Conservation (phyloP, 2,113 vertebrate genomes). For the Eira barbara region DNA sequence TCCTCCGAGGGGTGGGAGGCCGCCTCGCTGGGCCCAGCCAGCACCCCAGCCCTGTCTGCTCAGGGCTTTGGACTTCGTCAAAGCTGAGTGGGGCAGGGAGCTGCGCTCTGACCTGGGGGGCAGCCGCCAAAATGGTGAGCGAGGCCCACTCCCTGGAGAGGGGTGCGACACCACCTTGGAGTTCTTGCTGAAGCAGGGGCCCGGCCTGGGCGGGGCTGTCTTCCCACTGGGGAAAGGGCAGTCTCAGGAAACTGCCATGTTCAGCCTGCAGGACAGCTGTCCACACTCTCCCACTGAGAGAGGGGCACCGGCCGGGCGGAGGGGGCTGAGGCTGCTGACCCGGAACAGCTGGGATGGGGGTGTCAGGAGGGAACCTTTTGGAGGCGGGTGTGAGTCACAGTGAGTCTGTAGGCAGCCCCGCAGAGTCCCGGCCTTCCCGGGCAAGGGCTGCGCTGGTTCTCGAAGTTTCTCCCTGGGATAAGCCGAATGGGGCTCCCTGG, state of each 20-base stretch:
- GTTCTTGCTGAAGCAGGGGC: not conserved
- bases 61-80: too few species aligned
- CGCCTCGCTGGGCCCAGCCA: not conserved
- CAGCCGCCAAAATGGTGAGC: not conserved
- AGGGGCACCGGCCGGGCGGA: fast-evolving
- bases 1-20: not conserved
- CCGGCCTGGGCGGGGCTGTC: not conserved
- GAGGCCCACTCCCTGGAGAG: too few species aligned
- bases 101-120: not conserved
- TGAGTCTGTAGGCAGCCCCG: not conserved
- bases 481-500: not conserved
- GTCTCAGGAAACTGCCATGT: too few species aligned
- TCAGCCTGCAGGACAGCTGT: too few species aligned
- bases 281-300: not conserved
- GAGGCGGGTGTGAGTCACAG: not conserved
- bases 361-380: not conserved
- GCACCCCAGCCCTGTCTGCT: not conserved
- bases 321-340: not conserved
- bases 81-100: not conserved
- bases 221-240: not conserved
- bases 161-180: not conserved
- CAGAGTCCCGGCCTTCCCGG: not conserved
- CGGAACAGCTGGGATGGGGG: not conserved
- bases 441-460: not conserved
- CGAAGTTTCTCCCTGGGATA: too few species aligned